Percentiles rank a stretch among this genome's conserved stretches.
Conservation (phyloP, 2,797 vertebrate genomes). For the Galagoides demidoff region DNA sequence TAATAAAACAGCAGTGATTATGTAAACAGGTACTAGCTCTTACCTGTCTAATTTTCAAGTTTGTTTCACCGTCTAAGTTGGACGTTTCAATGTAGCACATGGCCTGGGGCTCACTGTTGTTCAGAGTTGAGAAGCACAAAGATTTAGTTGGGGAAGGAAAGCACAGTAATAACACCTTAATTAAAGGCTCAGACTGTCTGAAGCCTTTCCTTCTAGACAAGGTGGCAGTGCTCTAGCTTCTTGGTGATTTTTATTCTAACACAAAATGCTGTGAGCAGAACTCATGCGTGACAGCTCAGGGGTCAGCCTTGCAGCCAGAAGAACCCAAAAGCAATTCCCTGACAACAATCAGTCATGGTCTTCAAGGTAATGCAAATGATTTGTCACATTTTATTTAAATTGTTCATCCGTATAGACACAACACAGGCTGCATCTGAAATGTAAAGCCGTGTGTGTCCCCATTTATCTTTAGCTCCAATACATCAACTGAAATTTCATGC, state of each 20-base stretch:
- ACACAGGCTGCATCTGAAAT: slow-evolving; percentile 36
- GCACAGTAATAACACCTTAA: background rate
- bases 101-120: slow-evolving; percentile 96
- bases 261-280: slow-evolving; percentile 37
- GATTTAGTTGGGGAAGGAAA: slow-evolving; percentile 45
- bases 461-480: slow-evolving; percentile 56
- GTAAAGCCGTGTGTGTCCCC: slow-evolving; percentile 21
- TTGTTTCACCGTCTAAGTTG: slow-evolving; percentile 99
- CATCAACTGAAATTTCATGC: slow-evolving; percentile 62
- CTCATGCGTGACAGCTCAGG: slow-evolving; percentile 58
- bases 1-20: slow-evolving; percentile 17
- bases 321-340: slow-evolving; percentile 54
- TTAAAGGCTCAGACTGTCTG: slow-evolving; percentile 18
- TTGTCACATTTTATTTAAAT: slow-evolving; percentile 20
- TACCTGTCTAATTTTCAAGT: slow-evolving; percentile 99
- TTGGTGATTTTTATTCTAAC: slow-evolving; percentile 48
- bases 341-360: background rate
- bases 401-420: background rate
- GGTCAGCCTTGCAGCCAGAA: slow-evolving; percentile 60
- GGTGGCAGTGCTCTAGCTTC: background rate
- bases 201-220: slow-evolving; percentile 48
- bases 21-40: slow-evolving; percentile 70
- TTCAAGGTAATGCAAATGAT: slow-evolving; percentile 22
- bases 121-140: slow-evolving; percentile 75
- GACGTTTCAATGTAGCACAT: slow-evolving; percentile 99